Conservation (phyloP, 2,797 vertebrate genomes). For the Catharus ustulatus region DNA sequence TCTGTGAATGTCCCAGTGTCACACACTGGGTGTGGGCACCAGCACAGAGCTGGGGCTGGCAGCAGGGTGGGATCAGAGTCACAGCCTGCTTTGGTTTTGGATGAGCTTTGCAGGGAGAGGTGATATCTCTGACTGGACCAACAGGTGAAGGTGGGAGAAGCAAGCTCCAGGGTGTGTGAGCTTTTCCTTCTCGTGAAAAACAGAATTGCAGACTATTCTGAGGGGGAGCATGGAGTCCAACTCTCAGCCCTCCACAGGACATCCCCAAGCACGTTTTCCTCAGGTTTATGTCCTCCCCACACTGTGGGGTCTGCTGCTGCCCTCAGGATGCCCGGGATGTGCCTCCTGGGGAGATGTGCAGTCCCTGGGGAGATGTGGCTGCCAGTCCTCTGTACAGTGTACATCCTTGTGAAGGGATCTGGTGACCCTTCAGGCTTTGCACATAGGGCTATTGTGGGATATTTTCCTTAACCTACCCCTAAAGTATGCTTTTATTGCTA, state of each 20-base stretch:
- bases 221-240: background rate
- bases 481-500: background rate
- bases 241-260: background rate
- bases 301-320: background rate
- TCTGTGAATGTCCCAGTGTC: background rate
- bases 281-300: background rate
- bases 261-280: background rate
- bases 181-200: background rate
- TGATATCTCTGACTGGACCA: rapidly evolving
- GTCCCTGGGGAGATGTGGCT: background rate
- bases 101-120: background rate
- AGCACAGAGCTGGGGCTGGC: background rate
- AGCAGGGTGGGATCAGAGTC: background rate
- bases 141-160: background rate
- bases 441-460: background rate
- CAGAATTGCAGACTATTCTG: background rate
- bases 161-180: background rate
- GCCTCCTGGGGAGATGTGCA: no score
- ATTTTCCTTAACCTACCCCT: background rate
- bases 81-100: background rate
- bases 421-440: background rate
- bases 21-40: rapidly evolving
- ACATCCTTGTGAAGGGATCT: rapidly evolving
- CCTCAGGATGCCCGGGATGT: background rate
- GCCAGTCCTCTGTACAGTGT: background rate